Percentiles rank a stretch among this genome's conserved stretches.
Conservation (phyloP, 2,113 vertebrate species). For the Theropithecus gelada region DNA sequence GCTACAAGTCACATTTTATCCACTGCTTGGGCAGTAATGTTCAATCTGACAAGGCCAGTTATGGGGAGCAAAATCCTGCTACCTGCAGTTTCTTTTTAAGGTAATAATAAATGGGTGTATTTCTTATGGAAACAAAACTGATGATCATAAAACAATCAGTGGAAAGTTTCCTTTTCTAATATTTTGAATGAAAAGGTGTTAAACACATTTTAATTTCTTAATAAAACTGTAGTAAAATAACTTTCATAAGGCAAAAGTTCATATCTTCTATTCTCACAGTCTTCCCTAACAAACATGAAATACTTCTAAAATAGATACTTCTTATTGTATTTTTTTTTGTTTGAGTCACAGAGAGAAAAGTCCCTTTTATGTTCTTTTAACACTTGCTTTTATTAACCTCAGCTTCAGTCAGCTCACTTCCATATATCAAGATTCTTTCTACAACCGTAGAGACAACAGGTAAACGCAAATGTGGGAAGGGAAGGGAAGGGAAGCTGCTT, state of each 20-base stretch:
- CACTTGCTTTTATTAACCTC: neutral
- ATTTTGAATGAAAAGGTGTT: conserved; percentile 20
- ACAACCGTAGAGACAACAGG: conserved; percentile 30
- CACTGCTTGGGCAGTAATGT: neutral
- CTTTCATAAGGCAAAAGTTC: neutral
- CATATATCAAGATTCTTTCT: neutral
- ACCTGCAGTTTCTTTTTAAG: neutral
- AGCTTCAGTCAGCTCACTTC: neutral
- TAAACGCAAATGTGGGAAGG: neutral
- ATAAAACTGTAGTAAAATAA: neutral
- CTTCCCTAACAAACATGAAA: neutral
- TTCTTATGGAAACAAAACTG: neutral
- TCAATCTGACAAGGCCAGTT: neutral
- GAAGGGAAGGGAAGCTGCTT: neutral
- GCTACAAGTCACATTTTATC: neutral
- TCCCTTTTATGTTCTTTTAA: neutral
- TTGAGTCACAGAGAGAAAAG: neutral
- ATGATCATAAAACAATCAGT: neutral
- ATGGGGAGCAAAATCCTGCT: neutral
- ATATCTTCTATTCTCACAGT: neutral
- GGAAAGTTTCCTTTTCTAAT: neutral
- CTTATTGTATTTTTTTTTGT: neutral
- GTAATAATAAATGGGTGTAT: neutral
- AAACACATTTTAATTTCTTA: conserved; percentile 8
- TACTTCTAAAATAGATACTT: neutral